Evolutionary conservation across 2,797 vertebrate genomes (phyloP), one percentile per base, ranked within the genome.

Genomic region (Pterois miles): DNA sequence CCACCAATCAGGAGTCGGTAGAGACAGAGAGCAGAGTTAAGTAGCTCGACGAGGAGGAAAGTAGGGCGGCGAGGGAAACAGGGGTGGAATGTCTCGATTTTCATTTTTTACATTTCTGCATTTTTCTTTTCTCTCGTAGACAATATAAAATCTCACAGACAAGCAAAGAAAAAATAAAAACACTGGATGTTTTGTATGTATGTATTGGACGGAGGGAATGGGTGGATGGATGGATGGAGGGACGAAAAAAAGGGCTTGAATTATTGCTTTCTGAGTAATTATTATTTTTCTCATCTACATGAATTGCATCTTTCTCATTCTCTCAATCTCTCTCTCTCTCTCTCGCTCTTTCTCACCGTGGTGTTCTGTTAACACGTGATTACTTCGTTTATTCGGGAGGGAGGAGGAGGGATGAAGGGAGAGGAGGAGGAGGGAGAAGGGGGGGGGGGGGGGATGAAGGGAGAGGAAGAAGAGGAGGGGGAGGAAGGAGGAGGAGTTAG

Each of bases 191-290:
- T 80, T 22, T 54, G 76, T 74, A n/a, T 50, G 80, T 66, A 12
- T 78, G 82, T 67, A 2, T 53, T 9, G 57, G 81, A 73, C 13
- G 76, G 53, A 76, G 74, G 66, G 11, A n/a, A 12, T 1, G 59
- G 62, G 16, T 2, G 59, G 46, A 70, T 52, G 53, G 57, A 34
- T n/a, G 54, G 52, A 58, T 38, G 76, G 23, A 66, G 7, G 72
- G 76, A 83, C 60, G 74, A 84, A 79, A 83, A 71, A 23, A 69
- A 83, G 88, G 90, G 87, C 77, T 66, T 94, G 90, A 93, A 94
- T 96, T 96, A 96, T 96, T 96, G 95, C 95, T 96, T 94, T 95
- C 93, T 88, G 92, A 94, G 93, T 91, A 94, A 83, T 81, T 82
- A 74, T 86, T 83, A 75, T 84, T 81, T 85, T 84, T 80, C 74